Evolutionary conservation across 2,797 vertebrate species (phyloP).

Genomic region (Garrulus glandarius): DNA sequence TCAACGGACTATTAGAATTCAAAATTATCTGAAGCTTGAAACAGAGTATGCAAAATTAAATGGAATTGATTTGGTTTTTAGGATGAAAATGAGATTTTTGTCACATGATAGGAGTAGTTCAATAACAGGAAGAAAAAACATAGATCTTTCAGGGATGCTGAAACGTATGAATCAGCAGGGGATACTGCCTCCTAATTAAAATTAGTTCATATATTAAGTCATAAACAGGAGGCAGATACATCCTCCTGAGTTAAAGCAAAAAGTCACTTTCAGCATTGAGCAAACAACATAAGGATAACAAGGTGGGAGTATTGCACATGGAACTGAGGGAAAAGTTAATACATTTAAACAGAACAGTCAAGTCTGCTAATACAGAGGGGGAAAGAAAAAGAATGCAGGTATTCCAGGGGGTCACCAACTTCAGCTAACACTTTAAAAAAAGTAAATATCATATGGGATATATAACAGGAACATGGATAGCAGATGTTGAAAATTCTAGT

Average conservation of each 20-base stretch:
- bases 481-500: neutral
- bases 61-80: neutral
- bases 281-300: neutral
- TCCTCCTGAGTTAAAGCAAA: neutral
- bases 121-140: neutral
- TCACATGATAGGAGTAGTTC: neutral
- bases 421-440: neutral
- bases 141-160: neutral
- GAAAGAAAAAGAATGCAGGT: neutral
- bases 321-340: neutral
- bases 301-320: neutral
- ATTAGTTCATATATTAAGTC: neutral
- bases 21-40: neutral
- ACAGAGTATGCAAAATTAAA: neutral
- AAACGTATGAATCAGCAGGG: neutral
- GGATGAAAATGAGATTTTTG: neutral
- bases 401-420: neutral
- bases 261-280: neutral
- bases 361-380: accelerated
- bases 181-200: neutral
- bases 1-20: neutral
- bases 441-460: neutral
- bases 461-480: neutral
- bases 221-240: neutral
- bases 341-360: neutral